Evolutionary conservation across 2,797 vertebrate genomes (phyloP), one percentile per base, ranked within the genome.

Genomic region (Psittacula derbiana): DNA sequence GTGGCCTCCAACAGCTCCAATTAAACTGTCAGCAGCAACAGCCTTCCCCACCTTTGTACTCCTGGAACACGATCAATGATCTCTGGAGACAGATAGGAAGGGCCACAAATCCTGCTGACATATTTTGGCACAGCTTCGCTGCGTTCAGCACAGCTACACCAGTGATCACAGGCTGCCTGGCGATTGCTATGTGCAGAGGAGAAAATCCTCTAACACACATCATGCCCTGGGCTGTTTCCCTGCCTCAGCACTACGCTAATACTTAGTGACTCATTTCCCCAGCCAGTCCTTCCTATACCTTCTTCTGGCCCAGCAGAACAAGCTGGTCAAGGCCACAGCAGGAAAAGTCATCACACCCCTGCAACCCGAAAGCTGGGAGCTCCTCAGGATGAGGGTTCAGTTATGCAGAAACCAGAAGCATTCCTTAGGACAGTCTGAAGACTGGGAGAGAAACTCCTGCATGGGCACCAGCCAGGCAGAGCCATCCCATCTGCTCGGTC

Each of bases 311-410:
- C 76, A 82, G 49, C 21, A 53, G 71, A 28, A 50, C 17, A 19
- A 2, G 1, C 21, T 41, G 82, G 52, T 8, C 55, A 58, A 67
- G 70, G 65, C n/a, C 60, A 57, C 21, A 81, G 80, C 71, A 71
- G 83, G 72, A 91, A 94, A 90, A 95, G 25, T 18, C 92, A 86
- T 49, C 90, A 60, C 72, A 38, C 5, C 76, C 64, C 67, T 75
- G 76, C 87, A 82, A 67, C 47, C 19, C 25, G 23, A n/a, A 15
- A 43, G 6, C 36, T 1, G 1, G 23, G 4, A 78, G 60, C 65
- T 64, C 8, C 53, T 58, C 0, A 0, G 66, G 62, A 9, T 1
- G 9, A 14, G 46, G 55, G 28, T 18, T 65, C 9, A 7, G 19
- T 41, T 20, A 9, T 15, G 16, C 25, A 38, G 78, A 79, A 70